phyloP scores from a whole-genome alignment of 2,888 invertebrate species.

The Cepaea hortensis region DNA sequence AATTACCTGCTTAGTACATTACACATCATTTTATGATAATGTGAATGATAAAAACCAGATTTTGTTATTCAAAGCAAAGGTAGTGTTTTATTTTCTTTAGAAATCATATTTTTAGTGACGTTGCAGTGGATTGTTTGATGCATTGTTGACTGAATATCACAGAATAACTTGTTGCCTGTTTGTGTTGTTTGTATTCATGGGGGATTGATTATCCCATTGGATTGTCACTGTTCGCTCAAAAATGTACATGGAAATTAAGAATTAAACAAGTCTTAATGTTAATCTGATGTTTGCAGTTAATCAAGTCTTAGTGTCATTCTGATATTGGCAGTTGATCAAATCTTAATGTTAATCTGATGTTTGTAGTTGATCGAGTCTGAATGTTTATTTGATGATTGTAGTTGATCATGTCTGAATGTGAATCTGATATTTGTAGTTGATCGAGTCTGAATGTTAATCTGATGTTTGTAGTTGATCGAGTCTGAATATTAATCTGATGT shows the following conservation, averaged over 20 bases:
- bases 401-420: too few species aligned
- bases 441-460: too few species aligned
- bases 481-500: too few species aligned
- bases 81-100: not conserved
- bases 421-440: too few species aligned
- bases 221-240: constrained; percentile 45
- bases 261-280: constrained; percentile 40
- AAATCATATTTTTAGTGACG: constrained; percentile 13
- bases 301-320: too few species aligned
- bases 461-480: too few species aligned
- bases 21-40: not conserved
- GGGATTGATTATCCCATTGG: constrained; percentile 20
- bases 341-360: too few species aligned
- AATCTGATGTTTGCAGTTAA: not conserved
- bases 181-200: constrained; percentile 21
- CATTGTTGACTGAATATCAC: constrained; percentile 9
- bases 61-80: constrained; percentile 1
- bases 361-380: too few species aligned
- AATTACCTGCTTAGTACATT: too few species aligned
- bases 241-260: constrained; percentile 33
- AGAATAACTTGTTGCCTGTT: constrained; percentile 36
- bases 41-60: not conserved
- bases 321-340: too few species aligned
- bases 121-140: constrained; percentile 20
- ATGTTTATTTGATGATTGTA: too few species aligned